A percentile compares a stretch with the other conserved stretches of the same genome.
Evolutionary conservation across 2,888 invertebrate genomes (phyloP).

Genomic region (Mamestra brassicae): DNA sequence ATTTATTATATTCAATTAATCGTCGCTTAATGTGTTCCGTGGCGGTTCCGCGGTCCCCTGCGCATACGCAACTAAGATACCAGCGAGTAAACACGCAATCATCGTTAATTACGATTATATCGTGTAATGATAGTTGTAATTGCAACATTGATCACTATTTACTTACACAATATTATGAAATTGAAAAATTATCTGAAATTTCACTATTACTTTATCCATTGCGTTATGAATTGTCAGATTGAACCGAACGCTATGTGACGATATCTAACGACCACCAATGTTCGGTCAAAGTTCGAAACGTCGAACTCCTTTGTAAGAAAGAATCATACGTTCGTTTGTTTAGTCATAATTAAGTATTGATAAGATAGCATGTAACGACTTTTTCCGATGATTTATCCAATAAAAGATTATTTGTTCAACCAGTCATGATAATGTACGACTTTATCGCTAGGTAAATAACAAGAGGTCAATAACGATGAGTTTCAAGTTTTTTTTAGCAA

Average conservation of each 20-base stretch:
- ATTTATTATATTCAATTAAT: slow-evolving; percentile 12
- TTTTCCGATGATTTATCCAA: slow-evolving; percentile 39
- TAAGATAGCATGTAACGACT: slow-evolving; percentile 51
- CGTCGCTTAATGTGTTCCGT: slow-evolving; percentile 16
- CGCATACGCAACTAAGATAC: slow-evolving; percentile 53
- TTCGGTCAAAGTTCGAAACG: background rate
- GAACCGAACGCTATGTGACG: slow-evolving; percentile 14
- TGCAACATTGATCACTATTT: slow-evolving; percentile 54
- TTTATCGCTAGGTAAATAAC: slow-evolving; percentile 41
- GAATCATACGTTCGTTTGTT: slow-evolving; percentile 2
- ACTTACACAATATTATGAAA: slow-evolving; percentile 65
- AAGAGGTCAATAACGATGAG: slow-evolving; percentile 41
- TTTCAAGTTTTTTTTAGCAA: slow-evolving; percentile 26
- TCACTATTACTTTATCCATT: slow-evolving; percentile 38
- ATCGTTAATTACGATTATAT: slow-evolving; percentile 55
- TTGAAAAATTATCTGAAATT: slow-evolving; percentile 56
- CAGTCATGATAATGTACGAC: slow-evolving; percentile 37
- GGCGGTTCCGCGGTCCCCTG: slow-evolving; percentile 25
- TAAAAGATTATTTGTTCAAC: slow-evolving; percentile 36
- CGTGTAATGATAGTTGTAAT: slow-evolving; percentile 50
- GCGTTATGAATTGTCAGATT: slow-evolving; percentile 21
- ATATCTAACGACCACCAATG: slow-evolving; percentile 4
- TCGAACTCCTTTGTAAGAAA: slow-evolving; percentile 2
- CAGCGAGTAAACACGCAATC: slow-evolving; percentile 53
- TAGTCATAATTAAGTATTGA: slow-evolving; percentile 43